Evolutionary conservation across 2,113 vertebrate genomes (phyloP), one percentile per base, ranked within the genome.

Genomic region (Telmatochromis sp.): DNA sequence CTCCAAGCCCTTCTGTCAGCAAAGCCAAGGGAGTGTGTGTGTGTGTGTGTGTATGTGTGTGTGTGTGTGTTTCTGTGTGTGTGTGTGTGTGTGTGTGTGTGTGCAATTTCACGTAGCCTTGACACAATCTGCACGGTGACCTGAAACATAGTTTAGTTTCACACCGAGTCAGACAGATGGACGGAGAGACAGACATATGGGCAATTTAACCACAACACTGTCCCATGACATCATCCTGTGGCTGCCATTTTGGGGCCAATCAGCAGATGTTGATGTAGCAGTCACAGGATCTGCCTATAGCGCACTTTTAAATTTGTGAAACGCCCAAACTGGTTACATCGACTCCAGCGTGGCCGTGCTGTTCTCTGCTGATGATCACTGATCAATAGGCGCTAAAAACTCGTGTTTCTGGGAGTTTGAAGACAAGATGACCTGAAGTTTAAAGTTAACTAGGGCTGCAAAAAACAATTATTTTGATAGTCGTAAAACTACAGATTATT

Each of bases 91-190:
- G 78, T 88, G 31, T 86, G 21, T 26, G 3, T 85, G 81, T 26
- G 88, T 65, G 42, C 33, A 35, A 75, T 84, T 84, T 91, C 87
- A 83, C 21, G 31, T 87, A 26, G 89, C 78, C 85, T 87, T 91
- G 91, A 88, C 93, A 94, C 83, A 93, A 90, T 88, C 37, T 87
- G 87, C 80, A 92, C 57, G 2, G 21, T 93, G 93, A 95, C 93
- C 93, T 93, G 92, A 92, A 93, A 93, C 88, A 88, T 93, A 93
- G 89, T 94, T 95, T 94, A 93, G 88, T 89, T 93, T 93, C 93
- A 92, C 88, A 91, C 93, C 58, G 93, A 84, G 93, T n/a, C 84
- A 68, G 45, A 91, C 93, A 94, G 90, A 95, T 94, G 92, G 94
- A 90, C 85, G 55, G 51, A 83, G 80, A 81, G 87, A 92, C 89